Percentiles rank a stretch among this genome's conserved stretches.
phyloP scores from a whole-genome alignment of 2,888 invertebrate species.

The Meandrusa payeni region DNA sequence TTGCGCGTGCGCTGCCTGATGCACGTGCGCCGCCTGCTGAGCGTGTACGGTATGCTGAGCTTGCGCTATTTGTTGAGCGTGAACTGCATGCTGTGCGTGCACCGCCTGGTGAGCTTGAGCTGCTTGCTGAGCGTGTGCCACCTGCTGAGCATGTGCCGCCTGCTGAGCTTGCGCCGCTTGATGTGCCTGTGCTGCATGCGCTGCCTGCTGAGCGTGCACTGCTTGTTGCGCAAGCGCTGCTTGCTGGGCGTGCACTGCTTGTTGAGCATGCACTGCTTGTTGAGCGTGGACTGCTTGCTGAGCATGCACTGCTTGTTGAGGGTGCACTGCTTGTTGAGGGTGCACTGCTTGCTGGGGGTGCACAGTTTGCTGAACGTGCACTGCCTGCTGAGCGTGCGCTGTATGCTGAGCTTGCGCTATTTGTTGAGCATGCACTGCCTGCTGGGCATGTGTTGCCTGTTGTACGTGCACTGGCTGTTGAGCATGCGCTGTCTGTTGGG shows the following conservation, averaged over 20 bases:
- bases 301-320: constrained; percentile 2
- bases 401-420: constrained; percentile 16
- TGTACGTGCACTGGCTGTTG: constrained; percentile 25
- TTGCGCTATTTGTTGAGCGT: too few species aligned
- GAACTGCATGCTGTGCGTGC: too few species aligned
- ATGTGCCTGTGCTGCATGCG: too few species aligned
- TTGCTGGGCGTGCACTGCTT: neutral
- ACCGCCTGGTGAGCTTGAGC: too few species aligned
- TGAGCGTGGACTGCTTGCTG: too few species aligned
- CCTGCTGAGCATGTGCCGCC: too few species aligned
- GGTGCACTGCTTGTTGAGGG: constrained; percentile 4
- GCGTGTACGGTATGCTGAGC: too few species aligned
- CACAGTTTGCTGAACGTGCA: constrained; percentile 23
- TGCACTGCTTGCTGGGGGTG: constrained; percentile 30
- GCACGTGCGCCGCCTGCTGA: too few species aligned
- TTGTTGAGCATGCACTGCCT: constrained; percentile 12
- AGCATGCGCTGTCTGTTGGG: constrained; percentile 26
- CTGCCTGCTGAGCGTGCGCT: constrained; percentile 30
- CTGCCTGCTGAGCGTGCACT: too few species aligned
- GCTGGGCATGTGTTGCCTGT: constrained; percentile 18
- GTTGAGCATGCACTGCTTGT: too few species aligned
- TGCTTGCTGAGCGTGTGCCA: constrained; percentile 23
- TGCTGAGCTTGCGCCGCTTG: too few species aligned
- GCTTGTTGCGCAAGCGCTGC: constrained; percentile 26
- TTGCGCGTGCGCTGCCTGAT: constrained; percentile 16